A percentile compares a stretch with the other conserved stretches of the same genome.
phyloP scores from a whole-genome alignment of 2,888 invertebrate species.

The Hemicrepidius hirtus region DNA sequence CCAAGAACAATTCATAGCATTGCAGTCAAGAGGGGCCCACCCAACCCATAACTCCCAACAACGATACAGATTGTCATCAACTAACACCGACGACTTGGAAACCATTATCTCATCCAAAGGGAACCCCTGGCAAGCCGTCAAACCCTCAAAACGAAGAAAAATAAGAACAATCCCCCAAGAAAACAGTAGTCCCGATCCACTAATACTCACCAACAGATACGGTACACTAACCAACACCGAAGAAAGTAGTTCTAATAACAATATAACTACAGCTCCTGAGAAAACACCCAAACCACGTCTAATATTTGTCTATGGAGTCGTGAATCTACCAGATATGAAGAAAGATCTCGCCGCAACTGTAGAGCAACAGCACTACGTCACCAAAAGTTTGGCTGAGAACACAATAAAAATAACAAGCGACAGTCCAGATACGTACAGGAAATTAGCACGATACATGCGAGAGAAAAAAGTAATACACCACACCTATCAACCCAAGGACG shows the following conservation, averaged over 20 bases:
- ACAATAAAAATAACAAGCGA: conserved; percentile 9
- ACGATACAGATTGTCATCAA: conserved; percentile 25
- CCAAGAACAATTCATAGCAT: conserved; percentile 1
- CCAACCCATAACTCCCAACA: conserved; percentile 28
- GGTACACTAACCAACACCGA: conserved; percentile 21
- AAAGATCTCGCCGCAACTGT: background rate
- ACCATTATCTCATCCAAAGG: conserved; percentile 11
- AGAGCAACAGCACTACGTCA: too few relatives aligned
- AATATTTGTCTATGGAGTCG: too few relatives aligned
- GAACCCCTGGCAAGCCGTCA: conserved; percentile 32
- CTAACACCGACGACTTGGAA: conserved; percentile 25
- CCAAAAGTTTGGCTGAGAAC: too few relatives aligned
- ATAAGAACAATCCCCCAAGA: conserved; percentile 23
- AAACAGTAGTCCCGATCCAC: background rate
- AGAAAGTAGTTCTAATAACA: conserved; percentile 17
- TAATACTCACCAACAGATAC: conserved; percentile 23
- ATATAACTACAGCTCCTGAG: too few relatives aligned
- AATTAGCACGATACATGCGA: background rate
- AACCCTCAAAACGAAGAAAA: conserved; percentile 31
- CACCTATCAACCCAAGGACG: conserved; percentile 7
- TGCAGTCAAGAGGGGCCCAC: background rate
- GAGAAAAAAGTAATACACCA: conserved; percentile 2
- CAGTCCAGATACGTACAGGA: conserved; percentile 12
- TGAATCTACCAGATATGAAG: too few relatives aligned
- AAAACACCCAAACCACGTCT: too few relatives aligned